Evolutionary conservation across 1,140 invertebrate species (phyloP), one percentile per base, ranked within the genome.

Genomic region (Pseudomyrmex gracilis): DNA sequence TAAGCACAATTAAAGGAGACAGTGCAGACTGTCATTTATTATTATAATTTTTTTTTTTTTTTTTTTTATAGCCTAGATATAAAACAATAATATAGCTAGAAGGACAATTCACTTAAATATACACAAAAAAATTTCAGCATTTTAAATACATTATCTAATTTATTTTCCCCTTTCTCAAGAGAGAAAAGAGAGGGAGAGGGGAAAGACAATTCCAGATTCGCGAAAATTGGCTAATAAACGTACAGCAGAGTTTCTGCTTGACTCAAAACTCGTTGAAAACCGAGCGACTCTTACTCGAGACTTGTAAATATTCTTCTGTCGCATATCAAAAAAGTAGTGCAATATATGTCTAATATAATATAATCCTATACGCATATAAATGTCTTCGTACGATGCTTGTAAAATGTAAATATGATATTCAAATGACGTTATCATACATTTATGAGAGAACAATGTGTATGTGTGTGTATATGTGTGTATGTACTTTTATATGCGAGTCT

Each of bases 51-150:
- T 24, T 24, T 24, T 24, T 34, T 24, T 24, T 34, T 5, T 34
- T 34, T 63, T 45, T 64, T 67, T 68, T 86, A 89, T 86, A 83
- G 55, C 85, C 84, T 90, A 89, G 66, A 87, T 90, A 90, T 89
- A 90, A 90, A 90, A 89, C 84, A 90, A 34, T 89, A 88, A 90
- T 34, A 89, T 89, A 84, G 87, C 87, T 88, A 90, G 64, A 77
- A 88, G 80, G 77, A 85, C 76, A 45, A 87, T 82, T 84, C 83
- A 76, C 55, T 88, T 89, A 88, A 89, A 88, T 89, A 89, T 83
- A 88, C 73, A 55, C 66, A 47, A 45, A 49, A 49, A 51, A 60
- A 49, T 61, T 17, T 43, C n/a, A 5, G n/a, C 7, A 43, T 55
- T 71, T 24, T 71, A 49, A 63, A 63, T 61, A 63, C 22, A 34